Evolutionary conservation across 1,140 invertebrate genomes (phyloP), one percentile per base, ranked within the genome.

Genomic region (Bombus waltoni): DNA sequence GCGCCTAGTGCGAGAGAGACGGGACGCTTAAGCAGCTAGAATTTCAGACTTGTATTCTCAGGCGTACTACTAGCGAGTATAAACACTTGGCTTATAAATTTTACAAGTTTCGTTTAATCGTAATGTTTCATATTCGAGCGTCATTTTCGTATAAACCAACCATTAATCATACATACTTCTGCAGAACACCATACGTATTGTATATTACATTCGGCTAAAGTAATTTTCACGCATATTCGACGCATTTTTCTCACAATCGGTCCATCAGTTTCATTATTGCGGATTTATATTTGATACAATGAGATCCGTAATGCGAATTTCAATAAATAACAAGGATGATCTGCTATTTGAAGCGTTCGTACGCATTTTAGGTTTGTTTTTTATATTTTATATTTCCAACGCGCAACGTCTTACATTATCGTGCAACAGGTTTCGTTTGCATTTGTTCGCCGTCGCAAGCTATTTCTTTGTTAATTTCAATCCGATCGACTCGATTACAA

Each of bases 11-110:
- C n/a, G 74, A 68, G 82, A 77, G 65, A 57, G 65, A 25, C 72
- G 47, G 74, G n/a, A 25, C 38, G 82, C 38, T 59, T 53, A 76
- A 78, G 82, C 71, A 66, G 75, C 66, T 38, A 35, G 40, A 84
- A 65, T 84, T 71, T 66, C 66, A 8, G 25, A 71, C 65, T 71
- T 78, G 35, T 25, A 9, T 47, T 15, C 15, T 40, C 11, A n/a
- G 8, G n/a, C 74, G 47, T 44, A 78, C 53, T 72, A 32, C 32
- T 59, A 53, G 44, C 42, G 0, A 32, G 22, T 71, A 57, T 66
- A 70, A 84, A 84, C 79, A 40, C 40, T 15, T 44, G n/a, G 32
- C n/a, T 38, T 70, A 70, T 47, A 59, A n/a, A 76, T 32, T 74
- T 25, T n/a, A 2, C 9, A 10, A 40, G 9, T 68, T 68, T 5